These are phyloP conservation scores for Somateria mollissima DNA, from an alignment of 2,797 vertebrate species.

Conservation along the genomic window DNA sequence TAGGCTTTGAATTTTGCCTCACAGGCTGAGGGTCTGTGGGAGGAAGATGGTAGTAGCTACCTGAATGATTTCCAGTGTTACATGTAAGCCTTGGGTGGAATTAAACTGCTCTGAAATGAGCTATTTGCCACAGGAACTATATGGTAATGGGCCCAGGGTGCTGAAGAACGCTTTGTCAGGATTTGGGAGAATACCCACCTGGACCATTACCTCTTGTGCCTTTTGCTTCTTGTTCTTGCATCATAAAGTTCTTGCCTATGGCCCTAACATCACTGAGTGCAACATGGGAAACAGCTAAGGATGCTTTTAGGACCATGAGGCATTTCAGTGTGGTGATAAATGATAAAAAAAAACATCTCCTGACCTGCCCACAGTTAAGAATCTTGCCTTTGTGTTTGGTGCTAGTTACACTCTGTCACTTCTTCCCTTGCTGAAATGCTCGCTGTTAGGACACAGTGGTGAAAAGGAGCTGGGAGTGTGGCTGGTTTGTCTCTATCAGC, in stretches of 20 bases:
- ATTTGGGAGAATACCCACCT: background rate
- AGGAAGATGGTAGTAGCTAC: background rate
- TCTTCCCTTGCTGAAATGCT: background rate
- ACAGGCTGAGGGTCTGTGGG: background rate
- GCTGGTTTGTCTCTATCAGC: background rate
- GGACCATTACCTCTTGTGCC: background rate
- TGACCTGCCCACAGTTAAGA: background rate
- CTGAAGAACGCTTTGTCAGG: background rate
- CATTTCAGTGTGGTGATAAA: background rate
- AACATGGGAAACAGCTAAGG: background rate
- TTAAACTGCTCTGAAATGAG: background rate
- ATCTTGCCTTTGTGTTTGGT: background rate
- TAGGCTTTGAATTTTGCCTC: background rate
- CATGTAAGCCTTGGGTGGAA: background rate
- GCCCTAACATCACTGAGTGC: background rate
- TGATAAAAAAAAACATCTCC: background rate
- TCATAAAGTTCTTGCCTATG: background rate
- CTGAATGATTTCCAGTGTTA: background rate
- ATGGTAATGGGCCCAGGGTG: background rate
- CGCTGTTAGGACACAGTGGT: background rate
- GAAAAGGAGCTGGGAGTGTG: background rate
- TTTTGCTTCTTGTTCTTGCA: background rate
- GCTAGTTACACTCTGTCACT: background rate
- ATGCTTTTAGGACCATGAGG: background rate
- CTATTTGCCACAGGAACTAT: background rate